Percentiles rank a stretch among this genome's conserved stretches.
Conservation (phyloP, 2,797 vertebrate species). For the Tauraco hartlaubi region DNA sequence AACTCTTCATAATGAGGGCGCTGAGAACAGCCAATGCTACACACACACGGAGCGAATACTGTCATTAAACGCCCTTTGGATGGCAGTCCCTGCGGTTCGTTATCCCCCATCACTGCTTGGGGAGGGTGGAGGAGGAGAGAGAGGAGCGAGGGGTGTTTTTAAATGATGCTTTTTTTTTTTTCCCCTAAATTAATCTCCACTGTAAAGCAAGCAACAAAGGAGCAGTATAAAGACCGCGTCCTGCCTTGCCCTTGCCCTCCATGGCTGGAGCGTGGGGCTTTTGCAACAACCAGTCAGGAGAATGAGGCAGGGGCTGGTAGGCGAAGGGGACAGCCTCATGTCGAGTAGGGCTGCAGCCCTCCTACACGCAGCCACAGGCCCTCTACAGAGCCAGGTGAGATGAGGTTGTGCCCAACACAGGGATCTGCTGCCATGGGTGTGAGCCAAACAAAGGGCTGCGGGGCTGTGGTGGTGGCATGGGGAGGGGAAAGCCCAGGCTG, state of each 20-base stretch:
- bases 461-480: fast-evolving
- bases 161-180: conserved; percentile 15
- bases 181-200: conserved; percentile 55
- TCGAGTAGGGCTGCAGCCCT: not conserved
- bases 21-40: conserved; percentile 59
- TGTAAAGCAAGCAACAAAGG: conserved; percentile 49
- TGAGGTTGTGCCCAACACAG: fast-evolving
- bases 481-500: not conserved
- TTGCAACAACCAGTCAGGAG: not conserved
- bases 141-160: conserved; percentile 28
- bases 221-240: not conserved
- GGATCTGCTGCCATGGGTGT: fast-evolving
- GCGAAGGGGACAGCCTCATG: not conserved
- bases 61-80: conserved; percentile 75
- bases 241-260: not conserved
- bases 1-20: conserved; percentile 72
- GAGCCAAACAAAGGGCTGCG: not conserved
- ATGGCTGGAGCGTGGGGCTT: not conserved
- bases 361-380: fast-evolving
- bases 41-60: conserved; percentile 60
- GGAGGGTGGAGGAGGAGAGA: not conserved
- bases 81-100: conserved; percentile 75
- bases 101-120: conserved; percentile 56
- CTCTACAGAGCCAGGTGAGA: fast-evolving
- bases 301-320: fast-evolving